Conservation (phyloP, 1,140 invertebrate species). For the Macrosteles quadrilineatus region DNA sequence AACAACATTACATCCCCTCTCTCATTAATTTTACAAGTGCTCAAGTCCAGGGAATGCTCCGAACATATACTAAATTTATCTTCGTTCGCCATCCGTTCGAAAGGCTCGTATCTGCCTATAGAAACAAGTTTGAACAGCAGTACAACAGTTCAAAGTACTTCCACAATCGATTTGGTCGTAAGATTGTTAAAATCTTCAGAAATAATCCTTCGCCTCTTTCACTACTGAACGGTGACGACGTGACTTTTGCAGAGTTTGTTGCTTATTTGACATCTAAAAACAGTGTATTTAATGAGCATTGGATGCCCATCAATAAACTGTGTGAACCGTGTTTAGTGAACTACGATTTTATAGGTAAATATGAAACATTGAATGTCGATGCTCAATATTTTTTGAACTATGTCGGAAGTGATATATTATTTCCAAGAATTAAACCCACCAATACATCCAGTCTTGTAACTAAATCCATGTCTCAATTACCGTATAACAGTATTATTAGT, state of each 20-base stretch:
- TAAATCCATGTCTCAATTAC: slow-evolving; percentile 71
- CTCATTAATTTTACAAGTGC: slow-evolving; percentile 58
- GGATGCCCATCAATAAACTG: slow-evolving; percentile 77
- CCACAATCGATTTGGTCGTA: slow-evolving; percentile 73
- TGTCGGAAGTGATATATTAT: slow-evolving; percentile 62
- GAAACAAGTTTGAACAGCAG: slow-evolving; percentile 82
- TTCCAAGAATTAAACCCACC: slow-evolving; percentile 64
- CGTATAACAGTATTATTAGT: slow-evolving; percentile 65
- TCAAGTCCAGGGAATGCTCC: slow-evolving; percentile 61
- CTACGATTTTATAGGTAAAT: slow-evolving; percentile 87
- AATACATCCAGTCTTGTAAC: slow-evolving; percentile 67
- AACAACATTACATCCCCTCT: slow-evolving; percentile 57
- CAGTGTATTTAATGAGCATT: slow-evolving; percentile 78
- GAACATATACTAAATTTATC: slow-evolving; percentile 77
- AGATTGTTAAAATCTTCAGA: slow-evolving; percentile 71
- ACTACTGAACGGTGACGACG: slow-evolving; percentile 75
- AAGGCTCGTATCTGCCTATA: slow-evolving; percentile 83
- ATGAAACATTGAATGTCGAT: slow-evolving; percentile 71
- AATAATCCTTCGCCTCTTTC: slow-evolving; percentile 69
- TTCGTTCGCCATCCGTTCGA: slow-evolving; percentile 92
- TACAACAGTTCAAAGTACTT: slow-evolving; percentile 71
- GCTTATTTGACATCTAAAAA: slow-evolving; percentile 69
- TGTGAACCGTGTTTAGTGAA: slow-evolving; percentile 86
- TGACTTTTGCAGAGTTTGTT: slow-evolving; percentile 85
- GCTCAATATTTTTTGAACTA: slow-evolving; percentile 65